phyloP scores from a whole-genome alignment of 2,797 vertebrate species.

The Acipenser oxyrinchus region DNA sequence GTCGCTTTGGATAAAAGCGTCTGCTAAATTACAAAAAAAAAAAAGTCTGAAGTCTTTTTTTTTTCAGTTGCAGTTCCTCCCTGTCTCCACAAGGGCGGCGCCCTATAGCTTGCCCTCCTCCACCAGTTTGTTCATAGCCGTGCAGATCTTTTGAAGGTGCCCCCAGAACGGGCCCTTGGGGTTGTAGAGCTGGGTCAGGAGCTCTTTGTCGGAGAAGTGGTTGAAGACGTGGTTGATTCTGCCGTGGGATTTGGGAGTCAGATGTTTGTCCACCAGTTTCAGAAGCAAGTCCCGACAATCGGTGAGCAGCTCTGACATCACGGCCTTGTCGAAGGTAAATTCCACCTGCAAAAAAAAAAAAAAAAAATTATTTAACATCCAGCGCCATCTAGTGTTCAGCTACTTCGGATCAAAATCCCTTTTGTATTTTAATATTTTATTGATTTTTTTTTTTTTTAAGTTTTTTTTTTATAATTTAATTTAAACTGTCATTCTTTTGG shows the following conservation, averaged over 20 bases:
- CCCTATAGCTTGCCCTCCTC: conserved; percentile 69
- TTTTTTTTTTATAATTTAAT: too few relatives aligned
- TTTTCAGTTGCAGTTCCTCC: not conserved
- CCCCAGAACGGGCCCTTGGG: conserved; percentile 52
- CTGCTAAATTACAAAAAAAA: too few relatives aligned
- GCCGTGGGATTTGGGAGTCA: conserved; percentile 76
- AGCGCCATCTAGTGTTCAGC: too few relatives aligned
- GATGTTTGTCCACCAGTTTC: conserved; percentile 71
- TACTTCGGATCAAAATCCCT: too few relatives aligned
- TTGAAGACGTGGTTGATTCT: conserved; percentile 83
- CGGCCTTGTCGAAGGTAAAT: conserved; percentile 77
- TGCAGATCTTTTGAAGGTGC: conserved; percentile 72
- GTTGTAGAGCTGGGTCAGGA: conserved; percentile 73
- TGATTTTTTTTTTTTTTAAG: too few relatives aligned
- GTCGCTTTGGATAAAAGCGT: too few relatives aligned
- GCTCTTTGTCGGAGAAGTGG: conserved; percentile 69
- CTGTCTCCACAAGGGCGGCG: not conserved
- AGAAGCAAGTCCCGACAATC: conserved; percentile 72
- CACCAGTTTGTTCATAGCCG: conserved; percentile 72
- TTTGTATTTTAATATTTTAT: too few relatives aligned
- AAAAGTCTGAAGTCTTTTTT: too few relatives aligned
- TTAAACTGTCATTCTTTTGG: too few relatives aligned
- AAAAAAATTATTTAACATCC: too few relatives aligned
- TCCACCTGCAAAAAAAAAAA: conserved; percentile 56
- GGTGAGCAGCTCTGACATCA: conserved; percentile 62